Base-by-base conservation (phyloP, 1,140 invertebrate genomes). In the Mylabris phalerata region DNA sequence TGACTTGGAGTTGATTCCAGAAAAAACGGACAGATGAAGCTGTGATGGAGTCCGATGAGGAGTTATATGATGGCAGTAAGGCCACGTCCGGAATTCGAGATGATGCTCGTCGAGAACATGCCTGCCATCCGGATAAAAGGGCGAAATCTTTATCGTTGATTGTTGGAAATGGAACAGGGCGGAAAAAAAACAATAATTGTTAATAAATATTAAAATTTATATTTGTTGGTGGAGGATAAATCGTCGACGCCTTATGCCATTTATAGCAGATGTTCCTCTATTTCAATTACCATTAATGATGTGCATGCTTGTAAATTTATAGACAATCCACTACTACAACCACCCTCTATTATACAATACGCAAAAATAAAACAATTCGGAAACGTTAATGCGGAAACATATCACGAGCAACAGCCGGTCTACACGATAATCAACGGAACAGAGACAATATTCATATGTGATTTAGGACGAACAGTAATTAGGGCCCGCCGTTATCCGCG, bases 361-460 rank as follows among this genome's bases (percentile, higher is more conserved):
- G 32, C 32, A 54, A 60, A 60, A 60, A 60, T 60, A 60, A 60
- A 60, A 60, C 58, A 60, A 51, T 60, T 48, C 58, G 52, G 58
- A 60, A 60, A 51, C 58, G 58, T 54, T 54, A 42, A 38, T 54
- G 46, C 58, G 48, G 32, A 32, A 52, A 60, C 58, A 60, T 51
- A 60, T 60, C 50, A 54, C 50, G 50, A 60, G 59, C 50, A 60
- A 60, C 54, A 55, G 52, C 54, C 59, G 48, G 59, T 41, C 54
- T 41, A 46, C 26, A 51, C 49, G 50, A 51, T 60, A 60, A 60
- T 60, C 58, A 51, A 43, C 40, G 48, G 47, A 58, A 52, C 46
- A 62, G 60, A 61, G 63, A 67, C 65, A 69, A 69, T 69, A 69
- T 67, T 67, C 65, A 62, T 65, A 64, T 66, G 63, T 69, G 67